A percentile compares a stretch with the other conserved stretches of the same genome.
phyloP scores from a whole-genome alignment of 2,113 vertebrate genomes.

The Hippocampus comes region DNA sequence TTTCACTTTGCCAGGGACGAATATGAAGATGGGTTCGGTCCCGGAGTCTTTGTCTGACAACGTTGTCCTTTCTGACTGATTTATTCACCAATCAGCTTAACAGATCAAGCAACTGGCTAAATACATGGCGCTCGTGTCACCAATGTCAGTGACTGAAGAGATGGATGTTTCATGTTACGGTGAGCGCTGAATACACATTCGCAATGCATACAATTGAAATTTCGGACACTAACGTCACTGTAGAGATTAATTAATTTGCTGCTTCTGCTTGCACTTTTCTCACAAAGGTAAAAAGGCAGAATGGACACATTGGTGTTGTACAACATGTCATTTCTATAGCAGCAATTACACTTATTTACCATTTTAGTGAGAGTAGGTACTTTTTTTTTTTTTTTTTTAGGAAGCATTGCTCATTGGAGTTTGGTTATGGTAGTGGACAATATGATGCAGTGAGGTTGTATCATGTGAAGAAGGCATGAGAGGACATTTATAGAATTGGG shows the following conservation, averaged over 20 bases:
- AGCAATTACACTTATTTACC: no score
- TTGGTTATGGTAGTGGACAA: no score
- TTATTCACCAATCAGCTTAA: conserved; percentile 24
- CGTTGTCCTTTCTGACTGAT: conserved; percentile 7
- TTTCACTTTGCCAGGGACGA: conserved; percentile 15
- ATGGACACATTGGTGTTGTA: neutral
- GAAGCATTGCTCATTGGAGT: no score
- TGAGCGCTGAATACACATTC: neutral
- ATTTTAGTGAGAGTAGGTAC: no score
- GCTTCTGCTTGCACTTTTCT: neutral
- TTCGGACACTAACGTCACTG: neutral
- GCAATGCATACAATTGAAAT: neutral
- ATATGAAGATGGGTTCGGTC: neutral
- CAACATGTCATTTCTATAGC: no score
- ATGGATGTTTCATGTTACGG: conserved; percentile 8
- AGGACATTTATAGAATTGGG: no score
- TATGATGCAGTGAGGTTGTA: no score
- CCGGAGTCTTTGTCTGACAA: conserved; percentile 5
- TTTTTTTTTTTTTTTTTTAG: no score
- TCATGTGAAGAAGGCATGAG: no score
- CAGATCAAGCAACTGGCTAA: conserved; percentile 31
- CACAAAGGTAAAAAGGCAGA: neutral
- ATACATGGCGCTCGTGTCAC: conserved; percentile 15
- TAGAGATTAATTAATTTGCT: neutral
- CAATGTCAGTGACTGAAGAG: conserved; percentile 1